Base-by-base conservation (phyloP, 2,797 vertebrate species). In the Rhynchotus rufescens region DNA sequence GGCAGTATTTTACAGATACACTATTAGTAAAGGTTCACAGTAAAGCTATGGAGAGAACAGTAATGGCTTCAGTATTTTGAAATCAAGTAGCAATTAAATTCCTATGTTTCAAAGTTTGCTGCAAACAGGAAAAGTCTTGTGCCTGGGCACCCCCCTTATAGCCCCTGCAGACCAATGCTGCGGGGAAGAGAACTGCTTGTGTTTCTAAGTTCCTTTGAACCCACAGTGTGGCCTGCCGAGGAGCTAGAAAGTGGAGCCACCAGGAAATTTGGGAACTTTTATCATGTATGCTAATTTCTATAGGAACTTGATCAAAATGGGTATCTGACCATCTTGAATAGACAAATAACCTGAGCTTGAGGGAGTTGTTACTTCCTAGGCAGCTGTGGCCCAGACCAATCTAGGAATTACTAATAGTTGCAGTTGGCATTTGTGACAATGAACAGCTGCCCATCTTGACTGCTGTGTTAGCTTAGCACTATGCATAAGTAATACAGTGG, bases 121-220 rank as follows among this genome's bases (percentile, higher is more conserved):
- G 19, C 40, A 80, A 67, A 77, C 73, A 47, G 61, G 57, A 74
- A 20, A 74, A 21, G 25, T 80, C 36, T 21, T 32, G n/a, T 90
- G 82, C 66, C 79, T 87, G 62, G 54, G 32, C 73, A 88, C 75
- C 47, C 65, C 32, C 42, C 72, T 77, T 87, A 52, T 34, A 54
- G 72, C 67, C 36, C 44, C 65, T 90, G 92, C 49, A 81, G 94
- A 86, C 84, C 52, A 49, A 68, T 47, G 34, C 45, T 77, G 26
- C 40, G 57, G 26, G 36, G 32, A 42, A 74, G 57, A 95, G 59
- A 80, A 60, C 45, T 90, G 68, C 47, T 60, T 90, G 84, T 88
- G 77, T n/a, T 84, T 87, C 8, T 1, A 67, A 34, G 32, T 95
- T 93, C 25, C 32, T 86, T 91, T 92, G 75, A 92, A 76, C 68